These are phyloP conservation scores for Microctonus hyperodae DNA, from an alignment of 2,888 invertebrate species.

Conservation along the genomic window DNA sequence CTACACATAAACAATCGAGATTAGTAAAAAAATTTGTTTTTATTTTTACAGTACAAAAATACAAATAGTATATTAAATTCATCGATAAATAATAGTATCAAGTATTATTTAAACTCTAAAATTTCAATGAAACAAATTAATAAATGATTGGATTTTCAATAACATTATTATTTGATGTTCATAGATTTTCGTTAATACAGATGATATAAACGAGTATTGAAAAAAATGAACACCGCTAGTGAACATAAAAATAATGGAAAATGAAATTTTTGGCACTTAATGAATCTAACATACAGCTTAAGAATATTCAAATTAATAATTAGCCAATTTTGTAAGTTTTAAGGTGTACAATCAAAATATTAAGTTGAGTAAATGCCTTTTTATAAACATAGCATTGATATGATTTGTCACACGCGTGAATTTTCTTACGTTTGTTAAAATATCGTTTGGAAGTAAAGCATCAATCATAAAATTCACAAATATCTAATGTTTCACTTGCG, in stretches of 20 bases:
- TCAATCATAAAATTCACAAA: conserved; percentile 55
- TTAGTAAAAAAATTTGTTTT: not conserved
- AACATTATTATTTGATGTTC: no score
- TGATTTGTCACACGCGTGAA: conserved; percentile 53
- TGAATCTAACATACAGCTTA: no score
- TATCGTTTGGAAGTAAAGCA: conserved; percentile 50
- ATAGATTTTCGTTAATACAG: not conserved
- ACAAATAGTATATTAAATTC: not conserved
- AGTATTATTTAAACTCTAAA: no score
- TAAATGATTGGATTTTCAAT: no score
- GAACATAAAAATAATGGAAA: no score
- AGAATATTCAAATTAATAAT: not conserved
- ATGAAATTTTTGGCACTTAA: no score
- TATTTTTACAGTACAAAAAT: not conserved
- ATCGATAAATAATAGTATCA: not conserved
- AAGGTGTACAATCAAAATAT: conserved; percentile 56
- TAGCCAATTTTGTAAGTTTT: conserved; percentile 16
- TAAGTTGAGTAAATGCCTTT: conserved; percentile 55
- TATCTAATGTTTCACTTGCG: conserved; percentile 52
- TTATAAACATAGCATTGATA: conserved; percentile 56
- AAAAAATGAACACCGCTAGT: no score
- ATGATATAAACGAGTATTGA: not conserved
- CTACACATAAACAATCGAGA: not conserved
- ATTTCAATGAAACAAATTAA: no score
- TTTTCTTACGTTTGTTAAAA: conserved; percentile 48